Evolutionary conservation across 2,888 invertebrate genomes (phyloP).

Genomic region (Pandemis heparana): DNA sequence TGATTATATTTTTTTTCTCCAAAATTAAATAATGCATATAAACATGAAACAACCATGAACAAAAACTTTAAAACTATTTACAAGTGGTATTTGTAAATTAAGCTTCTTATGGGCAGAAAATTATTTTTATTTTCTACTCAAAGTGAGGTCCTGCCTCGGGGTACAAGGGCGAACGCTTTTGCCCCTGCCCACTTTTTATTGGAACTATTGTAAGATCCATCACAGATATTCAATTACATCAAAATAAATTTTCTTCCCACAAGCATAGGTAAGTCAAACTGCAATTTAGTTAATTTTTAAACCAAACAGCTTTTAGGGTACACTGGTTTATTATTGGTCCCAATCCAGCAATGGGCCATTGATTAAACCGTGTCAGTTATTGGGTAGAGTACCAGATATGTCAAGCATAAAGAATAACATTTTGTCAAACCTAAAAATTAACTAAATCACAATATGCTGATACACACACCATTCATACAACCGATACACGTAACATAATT

Average conservation of each 20-base stretch:
- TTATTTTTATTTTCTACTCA: slow-evolving; percentile 7
- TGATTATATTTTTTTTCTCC: slow-evolving; percentile 79
- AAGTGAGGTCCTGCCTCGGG: slow-evolving; percentile 19
- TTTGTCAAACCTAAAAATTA: not conserved
- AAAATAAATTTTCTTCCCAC: slow-evolving; percentile 27
- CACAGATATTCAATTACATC: not conserved
- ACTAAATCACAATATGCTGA: slow-evolving; percentile 24
- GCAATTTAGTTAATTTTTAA: slow-evolving; percentile 4
- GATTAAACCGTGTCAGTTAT: not conserved
- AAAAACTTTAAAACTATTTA: slow-evolving; percentile 75
- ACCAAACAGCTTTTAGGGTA: not conserved
- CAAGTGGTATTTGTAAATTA: slow-evolving; percentile 52
- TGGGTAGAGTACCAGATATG: not conserved
- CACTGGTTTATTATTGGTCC: not conserved
- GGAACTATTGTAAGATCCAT: not conserved
- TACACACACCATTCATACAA: slow-evolving; percentile 44
- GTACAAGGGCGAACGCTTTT: not conserved
- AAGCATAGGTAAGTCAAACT: slow-evolving; percentile 14
- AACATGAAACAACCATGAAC: slow-evolving; percentile 75
- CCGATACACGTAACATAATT: slow-evolving; percentile 50
- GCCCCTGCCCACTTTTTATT: no score
- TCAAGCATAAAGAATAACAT: not conserved
- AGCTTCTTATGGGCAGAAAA: slow-evolving; percentile 27
- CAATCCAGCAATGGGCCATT: not conserved
- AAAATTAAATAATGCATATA: slow-evolving; percentile 80